Evolutionary conservation across 2,797 vertebrate species (phyloP).

Genomic region (Coregonus sp.): DNA sequence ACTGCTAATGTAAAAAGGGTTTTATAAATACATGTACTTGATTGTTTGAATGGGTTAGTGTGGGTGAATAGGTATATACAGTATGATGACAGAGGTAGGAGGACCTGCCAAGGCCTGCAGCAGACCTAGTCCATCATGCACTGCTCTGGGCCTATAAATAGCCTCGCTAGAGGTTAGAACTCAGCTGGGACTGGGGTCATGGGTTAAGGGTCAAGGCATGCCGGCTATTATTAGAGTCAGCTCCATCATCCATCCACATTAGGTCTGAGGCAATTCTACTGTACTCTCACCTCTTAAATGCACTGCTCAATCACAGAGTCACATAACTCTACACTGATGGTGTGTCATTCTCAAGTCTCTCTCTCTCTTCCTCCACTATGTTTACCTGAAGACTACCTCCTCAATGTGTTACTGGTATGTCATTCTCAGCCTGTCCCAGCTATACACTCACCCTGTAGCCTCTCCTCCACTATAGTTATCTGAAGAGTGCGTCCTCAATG

Average conservation of each 20-base stretch:
- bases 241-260: slow-evolving; percentile 25
- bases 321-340: slow-evolving; percentile 12
- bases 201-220: slow-evolving; percentile 53
- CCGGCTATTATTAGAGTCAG: slow-evolving; percentile 62
- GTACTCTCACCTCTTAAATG: slow-evolving; percentile 42
- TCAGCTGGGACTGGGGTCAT: slow-evolving; percentile 33
- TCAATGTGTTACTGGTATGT: no score
- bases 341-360: slow-evolving; percentile 8
- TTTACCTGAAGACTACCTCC: neutral
- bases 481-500: no score
- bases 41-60: no score
- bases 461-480: no score
- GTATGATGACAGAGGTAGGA: neutral
- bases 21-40: neutral
- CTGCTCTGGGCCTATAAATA: slow-evolving; percentile 51
- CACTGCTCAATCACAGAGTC: no score
- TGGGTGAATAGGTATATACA: no score
- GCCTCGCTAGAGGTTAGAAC: slow-evolving; percentile 29
- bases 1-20: neutral
- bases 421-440: no score
- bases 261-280: slow-evolving; percentile 58
- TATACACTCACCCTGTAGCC: no score
- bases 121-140: neutral
- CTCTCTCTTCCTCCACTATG: neutral
- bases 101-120: neutral